These are phyloP conservation scores for Chroicocephalus ridibundus DNA, from an alignment of 2,113 vertebrate genomes.

Conservation along the genomic window DNA sequence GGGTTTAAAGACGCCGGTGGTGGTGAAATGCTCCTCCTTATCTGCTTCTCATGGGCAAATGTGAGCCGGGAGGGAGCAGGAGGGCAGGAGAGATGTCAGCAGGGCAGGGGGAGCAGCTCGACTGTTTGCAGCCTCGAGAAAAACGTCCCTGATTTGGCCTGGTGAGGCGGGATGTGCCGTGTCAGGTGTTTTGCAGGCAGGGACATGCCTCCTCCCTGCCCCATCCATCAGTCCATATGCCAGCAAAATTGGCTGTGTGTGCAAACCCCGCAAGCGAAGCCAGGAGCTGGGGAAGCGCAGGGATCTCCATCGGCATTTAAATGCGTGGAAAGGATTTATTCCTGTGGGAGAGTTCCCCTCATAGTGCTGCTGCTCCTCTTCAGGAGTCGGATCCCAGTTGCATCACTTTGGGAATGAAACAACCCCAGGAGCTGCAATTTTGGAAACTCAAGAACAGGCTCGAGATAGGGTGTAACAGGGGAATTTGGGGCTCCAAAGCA, in stretches of 20 bases:
- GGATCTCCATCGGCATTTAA: not conserved
- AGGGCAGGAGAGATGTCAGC: not conserved
- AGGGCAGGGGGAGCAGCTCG: not conserved
- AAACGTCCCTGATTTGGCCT: not conserved
- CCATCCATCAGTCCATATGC: accelerated
- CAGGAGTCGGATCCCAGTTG: accelerated
- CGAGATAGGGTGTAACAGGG: accelerated
- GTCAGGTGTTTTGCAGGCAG: not conserved
- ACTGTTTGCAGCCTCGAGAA: not conserved
- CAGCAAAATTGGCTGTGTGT: accelerated
- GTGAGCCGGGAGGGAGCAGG: accelerated
- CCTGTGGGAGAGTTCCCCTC: not conserved
- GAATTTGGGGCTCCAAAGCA: not conserved
- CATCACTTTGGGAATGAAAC: not conserved
- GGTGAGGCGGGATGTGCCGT: accelerated
- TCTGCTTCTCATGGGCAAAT: accelerated
- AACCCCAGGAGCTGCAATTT: not conserved
- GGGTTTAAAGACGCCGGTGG: not conserved
- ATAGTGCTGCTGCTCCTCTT: not conserved
- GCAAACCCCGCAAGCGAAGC: not conserved
- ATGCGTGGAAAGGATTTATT: not conserved
- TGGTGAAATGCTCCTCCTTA: not conserved
- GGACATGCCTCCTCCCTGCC: not conserved
- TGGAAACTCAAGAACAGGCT: not conserved
- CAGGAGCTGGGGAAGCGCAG: not conserved